Base-by-base conservation (phyloP, 1,140 invertebrate genomes). In the Eulimnadia texana region DNA sequence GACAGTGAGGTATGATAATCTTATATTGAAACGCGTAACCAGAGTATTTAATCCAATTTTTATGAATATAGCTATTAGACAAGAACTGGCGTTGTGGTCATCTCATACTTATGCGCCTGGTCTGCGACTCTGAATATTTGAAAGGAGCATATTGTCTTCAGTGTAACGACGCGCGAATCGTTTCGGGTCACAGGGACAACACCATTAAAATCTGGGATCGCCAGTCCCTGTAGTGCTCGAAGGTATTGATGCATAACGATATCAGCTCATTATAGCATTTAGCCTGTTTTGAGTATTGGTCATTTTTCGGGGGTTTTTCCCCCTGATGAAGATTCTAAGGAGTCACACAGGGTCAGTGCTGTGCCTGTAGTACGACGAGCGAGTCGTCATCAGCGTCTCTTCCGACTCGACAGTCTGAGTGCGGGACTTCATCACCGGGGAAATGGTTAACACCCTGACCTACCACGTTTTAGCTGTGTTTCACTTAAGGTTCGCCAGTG, bases 381-480 rank as follows among this genome's bases (percentile, higher is more conserved):
- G 93, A 71, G 93, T 98, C 33, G 99, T 99, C 67, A 96, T 99
- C 66, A 96, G 91, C 66, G 96, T 96, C 49, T 98, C 93, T 2
- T 95, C 90, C 69, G 96, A 99, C 77, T 91, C 92, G 33, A 99
- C 96, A 2, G 94, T 98, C 3, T 80, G 89, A 55, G 90, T 93
- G 28, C 93, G 89, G 90, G 89, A 91, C 72, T 88, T 90, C 0
- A 80, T 81, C 64, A 86, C 84, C 0, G 89, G 89, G 16, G 87
- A 87, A 72, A 90, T 93, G 88, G 83, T 98, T n/a, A 98, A 98
- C 71, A 98, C 95, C 1, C 79, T 99, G 27, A 98, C 98, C 70
- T 95, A 99, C 76, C 97, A 99, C 74, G 97, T 93, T 74, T 96
- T 99, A 75, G 97, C 97, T 64, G 97, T 99, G 60, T 79, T 99